Evolutionary conservation across 1,140 invertebrate genomes (phyloP), one percentile per base, ranked within the genome.

Genomic region (Pentalonia nigronervosa): DNA sequence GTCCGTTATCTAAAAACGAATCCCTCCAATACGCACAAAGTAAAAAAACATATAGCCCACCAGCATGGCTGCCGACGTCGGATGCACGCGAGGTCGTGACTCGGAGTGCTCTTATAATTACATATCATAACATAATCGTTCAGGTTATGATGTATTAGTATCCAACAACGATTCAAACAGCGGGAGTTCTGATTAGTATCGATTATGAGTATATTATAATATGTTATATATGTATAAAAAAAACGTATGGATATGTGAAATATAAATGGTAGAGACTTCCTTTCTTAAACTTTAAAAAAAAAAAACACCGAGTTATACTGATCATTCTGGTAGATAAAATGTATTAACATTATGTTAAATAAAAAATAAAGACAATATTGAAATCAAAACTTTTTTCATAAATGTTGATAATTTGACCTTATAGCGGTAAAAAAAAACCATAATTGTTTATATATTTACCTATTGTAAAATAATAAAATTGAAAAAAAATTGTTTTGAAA

Each of bases 31-130:
- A 34, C 86, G 30, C 47, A 48, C 45, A 17, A 89, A 56, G 34
- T 53, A 88, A 48, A 88, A 41, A 48, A 34, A 7, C 88, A 21
- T 86, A 89, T 36, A 56, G 50, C 30, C n/a, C 45, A 87, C 47
- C 47, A n/a, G 45, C 47, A 87, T 34, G 17, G 47, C n/a, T 87
- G n/a, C 17, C 48, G 86, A 87, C 45, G 48, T 89, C 17, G 88
- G 48, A 56, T 34, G 88, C 53, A 53, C 48, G 50, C 88, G 88
- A 53, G 50, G 88, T 89, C 88, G 88, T 89, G 88, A 89, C 88
- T 56, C n/a, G 4, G 21, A 89, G 50, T 56, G 50, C n/a, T 89
- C 50, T 89, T 89, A 56, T 89, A 89, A 89, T 89, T 89, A 89
- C 48, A 89, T 56, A 36, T 56, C 50, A 25, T 56, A 56, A 47